phyloP scores from a whole-genome alignment of 2,113 vertebrate species.

The Bothrops jararaca region DNA sequence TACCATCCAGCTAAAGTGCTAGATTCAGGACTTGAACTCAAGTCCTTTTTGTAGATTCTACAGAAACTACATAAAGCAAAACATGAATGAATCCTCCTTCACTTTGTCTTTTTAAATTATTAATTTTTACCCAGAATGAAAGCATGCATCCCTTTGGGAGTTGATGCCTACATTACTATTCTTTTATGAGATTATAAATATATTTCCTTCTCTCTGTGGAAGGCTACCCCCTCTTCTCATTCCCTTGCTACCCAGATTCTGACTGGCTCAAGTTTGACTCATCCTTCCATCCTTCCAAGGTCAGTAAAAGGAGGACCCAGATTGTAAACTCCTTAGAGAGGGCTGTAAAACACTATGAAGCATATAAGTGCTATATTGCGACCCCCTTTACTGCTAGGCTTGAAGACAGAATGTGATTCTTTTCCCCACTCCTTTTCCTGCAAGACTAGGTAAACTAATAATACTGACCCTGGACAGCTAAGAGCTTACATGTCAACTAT shows the following conservation, averaged over 20 bases:
- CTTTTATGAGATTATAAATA: neutral
- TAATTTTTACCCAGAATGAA: neutral
- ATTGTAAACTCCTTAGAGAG: no score
- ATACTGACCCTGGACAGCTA: neutral
- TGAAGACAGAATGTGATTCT: neutral
- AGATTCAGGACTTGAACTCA: neutral
- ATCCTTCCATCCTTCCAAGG: no score
- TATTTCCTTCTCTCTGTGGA: neutral
- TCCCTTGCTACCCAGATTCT: neutral
- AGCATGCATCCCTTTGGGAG: neutral
- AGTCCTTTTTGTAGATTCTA: neutral
- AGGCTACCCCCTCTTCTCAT: no score
- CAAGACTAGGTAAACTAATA: neutral
- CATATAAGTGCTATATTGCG: no score
- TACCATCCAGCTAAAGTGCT: neutral
- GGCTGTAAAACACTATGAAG: no score
- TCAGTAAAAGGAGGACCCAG: no score
- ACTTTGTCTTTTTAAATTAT: neutral
- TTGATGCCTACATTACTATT: neutral
- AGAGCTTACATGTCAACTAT: neutral
- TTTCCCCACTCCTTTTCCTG: neutral
- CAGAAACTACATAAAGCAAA: neutral
- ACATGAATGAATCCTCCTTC: neutral
- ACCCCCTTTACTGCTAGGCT: neutral
- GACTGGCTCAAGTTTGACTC: no score